Percentiles rank a stretch among this genome's conserved stretches.
These are phyloP conservation scores for Mastomys coucha DNA, from an alignment of 2,113 vertebrate genomes.

Conservation along the genomic window DNA sequence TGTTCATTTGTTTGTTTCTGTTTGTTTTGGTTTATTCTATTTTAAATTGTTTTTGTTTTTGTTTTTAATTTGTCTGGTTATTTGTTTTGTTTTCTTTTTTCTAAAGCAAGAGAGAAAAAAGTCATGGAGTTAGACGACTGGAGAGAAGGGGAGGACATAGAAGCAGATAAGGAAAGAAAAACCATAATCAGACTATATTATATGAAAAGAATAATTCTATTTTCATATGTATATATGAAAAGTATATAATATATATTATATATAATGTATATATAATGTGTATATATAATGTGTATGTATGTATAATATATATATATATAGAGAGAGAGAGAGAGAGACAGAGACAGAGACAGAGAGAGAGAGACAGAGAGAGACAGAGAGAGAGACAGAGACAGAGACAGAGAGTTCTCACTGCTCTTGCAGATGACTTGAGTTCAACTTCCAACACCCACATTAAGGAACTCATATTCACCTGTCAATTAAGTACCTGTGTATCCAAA, in stretches of 20 bases:
- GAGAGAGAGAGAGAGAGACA: no score
- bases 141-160: background rate
- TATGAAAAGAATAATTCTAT: background rate
- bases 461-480: background rate
- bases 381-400: no score
- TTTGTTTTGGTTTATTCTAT: background rate
- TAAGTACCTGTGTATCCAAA: background rate
- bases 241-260: no score
- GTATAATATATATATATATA: no score
- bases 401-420: no score
- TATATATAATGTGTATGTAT: no score
- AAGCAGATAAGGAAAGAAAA: background rate
- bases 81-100: background rate
- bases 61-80: background rate
- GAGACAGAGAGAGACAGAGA: no score
- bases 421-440: background rate
- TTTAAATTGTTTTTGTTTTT: background rate
- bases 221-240: background rate
- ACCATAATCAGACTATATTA: background rate
- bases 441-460: no score
- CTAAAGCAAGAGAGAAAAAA: background rate
- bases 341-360: no score
- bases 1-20: background rate
- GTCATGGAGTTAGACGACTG: background rate
- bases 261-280: no score